Percentiles rank a stretch among this genome's conserved stretches.
These are phyloP conservation scores for Neopelma chrysocephalum DNA, from an alignment of 2,797 vertebrate species.

Conservation along the genomic window DNA sequence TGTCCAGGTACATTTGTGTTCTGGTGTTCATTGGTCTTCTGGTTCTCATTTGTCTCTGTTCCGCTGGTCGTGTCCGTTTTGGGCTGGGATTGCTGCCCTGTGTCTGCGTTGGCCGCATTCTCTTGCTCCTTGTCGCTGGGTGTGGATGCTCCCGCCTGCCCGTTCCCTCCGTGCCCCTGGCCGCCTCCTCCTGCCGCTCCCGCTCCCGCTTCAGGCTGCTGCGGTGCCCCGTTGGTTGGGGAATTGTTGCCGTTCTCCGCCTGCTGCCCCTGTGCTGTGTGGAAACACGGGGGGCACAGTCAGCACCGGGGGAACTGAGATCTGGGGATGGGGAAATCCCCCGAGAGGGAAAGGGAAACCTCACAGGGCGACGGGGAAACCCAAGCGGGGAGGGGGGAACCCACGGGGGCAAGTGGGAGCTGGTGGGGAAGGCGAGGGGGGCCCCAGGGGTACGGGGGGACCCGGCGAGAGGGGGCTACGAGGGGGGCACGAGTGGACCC, in stretches of 20 bases:
- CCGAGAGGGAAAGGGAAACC: not conserved
- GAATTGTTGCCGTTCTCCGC: too few species aligned
- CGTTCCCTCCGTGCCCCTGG: fast-evolving
- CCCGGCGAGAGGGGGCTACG: too few species aligned
- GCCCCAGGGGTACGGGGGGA: too few species aligned
- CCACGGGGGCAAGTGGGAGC: not conserved
- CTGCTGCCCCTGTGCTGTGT: too few species aligned
- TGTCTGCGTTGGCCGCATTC: fast-evolving
- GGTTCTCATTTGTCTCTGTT: fast-evolving
- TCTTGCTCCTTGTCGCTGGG: fast-evolving
- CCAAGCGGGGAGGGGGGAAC: not conserved
- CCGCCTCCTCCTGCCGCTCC: not conserved
- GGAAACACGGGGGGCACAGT: not conserved
- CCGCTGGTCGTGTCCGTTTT: fast-evolving
- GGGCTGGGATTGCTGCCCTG: fast-evolving
- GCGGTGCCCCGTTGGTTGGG: not conserved
- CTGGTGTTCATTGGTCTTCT: fast-evolving
- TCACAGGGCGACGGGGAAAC: not conserved
- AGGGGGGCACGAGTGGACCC: too few species aligned
- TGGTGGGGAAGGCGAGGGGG: not conserved
- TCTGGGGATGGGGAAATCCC: not conserved
- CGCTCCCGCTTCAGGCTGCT: too few species aligned
- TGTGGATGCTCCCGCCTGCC: fast-evolving
- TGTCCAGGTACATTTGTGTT: fast-evolving
- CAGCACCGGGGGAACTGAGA: not conserved